Conservation (phyloP, 2,797 vertebrate species). For the Tadarida brasiliensis region DNA sequence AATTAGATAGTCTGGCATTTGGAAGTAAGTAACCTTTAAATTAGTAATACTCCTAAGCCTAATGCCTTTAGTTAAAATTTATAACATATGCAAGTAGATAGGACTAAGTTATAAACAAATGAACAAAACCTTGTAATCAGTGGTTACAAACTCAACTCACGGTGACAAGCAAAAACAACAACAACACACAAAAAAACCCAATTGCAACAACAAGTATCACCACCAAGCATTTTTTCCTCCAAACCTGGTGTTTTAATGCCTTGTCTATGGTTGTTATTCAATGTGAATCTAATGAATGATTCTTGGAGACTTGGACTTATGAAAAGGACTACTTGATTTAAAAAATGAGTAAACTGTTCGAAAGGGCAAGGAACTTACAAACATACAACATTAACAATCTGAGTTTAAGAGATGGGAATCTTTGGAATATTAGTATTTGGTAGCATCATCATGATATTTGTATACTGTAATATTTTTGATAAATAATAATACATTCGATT, state of each 20-base stretch:
- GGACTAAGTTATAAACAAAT: not conserved
- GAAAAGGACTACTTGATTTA: not conserved
- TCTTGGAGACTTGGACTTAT: constrained; percentile 7
- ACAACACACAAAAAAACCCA: not conserved
- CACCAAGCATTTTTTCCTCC: not conserved
- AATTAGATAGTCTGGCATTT: not conserved
- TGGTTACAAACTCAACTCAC: not conserved
- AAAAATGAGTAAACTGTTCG: not conserved
- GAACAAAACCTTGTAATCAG: not conserved
- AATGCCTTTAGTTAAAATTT: not conserved
- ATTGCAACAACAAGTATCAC: not conserved
- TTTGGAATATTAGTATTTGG: not conserved
- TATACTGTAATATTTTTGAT: constrained; percentile 37
- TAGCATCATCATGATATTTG: not conserved
- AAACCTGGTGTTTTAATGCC: not conserved
- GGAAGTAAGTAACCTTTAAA: not conserved
- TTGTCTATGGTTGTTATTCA: not conserved
- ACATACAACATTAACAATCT: not conserved
- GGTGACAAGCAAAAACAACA: not conserved
- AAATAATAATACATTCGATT: constrained; percentile 19
- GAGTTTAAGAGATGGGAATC: not conserved
- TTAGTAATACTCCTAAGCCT: not conserved
- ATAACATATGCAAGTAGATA: not conserved
- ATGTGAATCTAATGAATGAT: not conserved
- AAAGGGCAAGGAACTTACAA: not conserved